Conservation (phyloP, 2,888 invertebrate genomes). For the Philonicus albiceps region DNA sequence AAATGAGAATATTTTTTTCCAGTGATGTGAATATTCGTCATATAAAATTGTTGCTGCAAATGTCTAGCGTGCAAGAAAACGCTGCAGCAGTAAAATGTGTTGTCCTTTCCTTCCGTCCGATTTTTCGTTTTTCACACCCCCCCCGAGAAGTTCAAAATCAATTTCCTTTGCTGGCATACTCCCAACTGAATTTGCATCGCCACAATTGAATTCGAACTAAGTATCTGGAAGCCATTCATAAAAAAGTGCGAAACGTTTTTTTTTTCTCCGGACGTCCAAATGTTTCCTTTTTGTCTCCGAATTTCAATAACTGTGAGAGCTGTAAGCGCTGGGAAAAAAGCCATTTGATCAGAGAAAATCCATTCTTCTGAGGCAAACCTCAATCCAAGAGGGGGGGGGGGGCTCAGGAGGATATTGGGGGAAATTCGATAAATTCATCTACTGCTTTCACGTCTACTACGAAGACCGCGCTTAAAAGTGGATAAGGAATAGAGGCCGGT, state of each 20-base stretch:
- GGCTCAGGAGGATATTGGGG: neutral
- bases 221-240: neutral
- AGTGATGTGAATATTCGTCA: neutral
- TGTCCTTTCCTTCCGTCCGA: neutral
- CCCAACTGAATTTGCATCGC: neutral
- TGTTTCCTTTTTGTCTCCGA: neutral
- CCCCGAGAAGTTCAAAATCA: neutral
- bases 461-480: neutral
- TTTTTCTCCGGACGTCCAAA: neutral
- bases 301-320: neutral
- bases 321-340: neutral
- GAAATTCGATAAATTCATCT: slow-evolving; percentile 3
- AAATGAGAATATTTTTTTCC: neutral
- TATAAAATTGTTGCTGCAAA: neutral
- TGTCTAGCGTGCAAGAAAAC: neutral
- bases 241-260: neutral
- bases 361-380: neutral
- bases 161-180: neutral
- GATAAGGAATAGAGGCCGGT: neutral
- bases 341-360: neutral
- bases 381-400: neutral
- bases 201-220: neutral
- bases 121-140: neutral
- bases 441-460: neutral
- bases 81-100: neutral